phyloP scores from a whole-genome alignment of 2,797 vertebrate genomes.

The Cirrhinus molitorella region DNA sequence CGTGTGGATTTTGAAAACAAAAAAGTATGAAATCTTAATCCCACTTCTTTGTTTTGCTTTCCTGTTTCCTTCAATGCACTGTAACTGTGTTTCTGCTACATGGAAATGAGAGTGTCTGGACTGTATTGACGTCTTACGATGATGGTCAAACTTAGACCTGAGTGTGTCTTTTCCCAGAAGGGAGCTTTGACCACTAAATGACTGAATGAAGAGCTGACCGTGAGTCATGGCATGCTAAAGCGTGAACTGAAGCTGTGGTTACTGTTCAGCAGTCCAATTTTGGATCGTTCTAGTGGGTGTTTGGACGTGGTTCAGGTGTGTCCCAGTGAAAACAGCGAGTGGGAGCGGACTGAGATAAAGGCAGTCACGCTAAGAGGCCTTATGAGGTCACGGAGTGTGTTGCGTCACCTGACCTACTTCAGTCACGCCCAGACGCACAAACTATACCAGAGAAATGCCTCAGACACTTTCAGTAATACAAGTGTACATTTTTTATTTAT shows the following conservation, averaged over 20 bases:
- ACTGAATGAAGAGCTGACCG: neutral
- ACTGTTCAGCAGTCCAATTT: conserved; percentile 1
- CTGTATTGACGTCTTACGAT: neutral
- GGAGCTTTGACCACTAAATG: neutral
- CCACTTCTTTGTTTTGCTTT: too few relatives aligned
- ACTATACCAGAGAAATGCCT: neutral
- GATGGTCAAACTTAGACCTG: neutral
- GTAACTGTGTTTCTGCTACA: neutral
- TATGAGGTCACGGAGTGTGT: neutral
- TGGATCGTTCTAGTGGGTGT: conserved; percentile 1
- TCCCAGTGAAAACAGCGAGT: conserved; percentile 15
- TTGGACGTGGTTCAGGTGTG: conserved; percentile 34
- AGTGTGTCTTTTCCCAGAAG: neutral
- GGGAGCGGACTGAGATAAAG: conserved; percentile 16
- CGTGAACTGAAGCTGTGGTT: conserved; percentile 5
- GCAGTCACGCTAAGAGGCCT: neutral
- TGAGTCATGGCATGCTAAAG: neutral
- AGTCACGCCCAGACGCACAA: neutral
- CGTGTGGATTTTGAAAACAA: neutral
- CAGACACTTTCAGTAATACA: neutral
- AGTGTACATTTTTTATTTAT: neutral
- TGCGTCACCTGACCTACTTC: conserved; percentile 22
- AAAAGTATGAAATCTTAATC: too few relatives aligned
- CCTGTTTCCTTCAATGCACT: neutral
- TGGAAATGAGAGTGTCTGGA: neutral